Conservation (phyloP, 1,140 invertebrate species). For the Cyclina sinensis region DNA sequence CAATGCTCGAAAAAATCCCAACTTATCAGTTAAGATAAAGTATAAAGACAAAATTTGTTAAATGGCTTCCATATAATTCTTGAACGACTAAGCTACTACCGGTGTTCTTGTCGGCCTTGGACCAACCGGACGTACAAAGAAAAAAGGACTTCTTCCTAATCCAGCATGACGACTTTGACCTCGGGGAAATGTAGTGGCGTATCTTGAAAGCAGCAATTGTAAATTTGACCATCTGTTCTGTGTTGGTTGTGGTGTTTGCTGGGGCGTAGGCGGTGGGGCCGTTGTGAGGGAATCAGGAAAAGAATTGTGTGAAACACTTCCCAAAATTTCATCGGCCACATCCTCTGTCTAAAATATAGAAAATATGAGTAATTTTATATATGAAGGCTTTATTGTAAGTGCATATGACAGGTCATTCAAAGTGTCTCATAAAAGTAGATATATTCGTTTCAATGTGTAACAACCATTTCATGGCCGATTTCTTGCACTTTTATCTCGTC, state of each 20-base stretch:
- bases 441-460: too few species aligned
- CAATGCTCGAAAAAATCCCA: too few species aligned
- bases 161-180: neutral
- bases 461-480: too few species aligned
- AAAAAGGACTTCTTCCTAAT: neutral
- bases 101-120: slow-evolving; percentile 6
- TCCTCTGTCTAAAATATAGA: slow-evolving; percentile 6
- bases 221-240: neutral
- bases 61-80: too few species aligned
- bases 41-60: too few species aligned
- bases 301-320: neutral
- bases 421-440: too few species aligned
- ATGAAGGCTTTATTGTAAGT: neutral
- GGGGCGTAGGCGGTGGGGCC: neutral
- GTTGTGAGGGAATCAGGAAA: neutral
- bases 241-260: neutral
- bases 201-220: neutral
- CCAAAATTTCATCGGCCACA: neutral
- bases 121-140: slow-evolving; percentile 11
- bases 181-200: neutral
- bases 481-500: too few species aligned
- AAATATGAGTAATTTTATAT: neutral
- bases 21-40: too few species aligned
- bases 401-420: too few species aligned
- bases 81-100: neutral